A percentile compares a stretch with the other conserved stretches of the same genome.
phyloP scores from a whole-genome alignment of 2,113 vertebrate genomes.

The Phrynosoma blainvillii region DNA sequence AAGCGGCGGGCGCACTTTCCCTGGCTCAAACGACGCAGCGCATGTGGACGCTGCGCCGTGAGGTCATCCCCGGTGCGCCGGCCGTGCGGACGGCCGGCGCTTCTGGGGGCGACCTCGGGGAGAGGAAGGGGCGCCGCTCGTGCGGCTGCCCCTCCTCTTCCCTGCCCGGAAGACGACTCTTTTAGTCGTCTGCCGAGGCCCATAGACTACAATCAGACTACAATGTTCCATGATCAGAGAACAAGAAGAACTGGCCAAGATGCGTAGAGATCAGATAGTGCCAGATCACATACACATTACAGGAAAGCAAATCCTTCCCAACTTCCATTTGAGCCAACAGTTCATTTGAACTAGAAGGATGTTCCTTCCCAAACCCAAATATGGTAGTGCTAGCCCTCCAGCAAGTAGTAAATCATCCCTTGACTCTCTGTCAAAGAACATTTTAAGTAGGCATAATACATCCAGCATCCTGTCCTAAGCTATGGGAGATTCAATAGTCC shows the following conservation, averaged over 20 bases:
- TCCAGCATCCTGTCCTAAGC: not conserved
- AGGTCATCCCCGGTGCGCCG: no score
- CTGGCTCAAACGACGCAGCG: no score
- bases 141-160: no score
- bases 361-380: conserved; percentile 1
- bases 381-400: not conserved
- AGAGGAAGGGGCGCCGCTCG: no score
- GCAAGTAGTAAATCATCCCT: not conserved
- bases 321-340: not conserved
- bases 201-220: not conserved
- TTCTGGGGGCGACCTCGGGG: no score
- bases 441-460: not conserved
- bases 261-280: not conserved
- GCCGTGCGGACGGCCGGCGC: no score
- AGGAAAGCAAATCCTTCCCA: not conserved
- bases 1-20: no score
- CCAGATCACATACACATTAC: not conserved
- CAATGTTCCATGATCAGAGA: not conserved
- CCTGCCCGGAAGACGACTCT: no score
- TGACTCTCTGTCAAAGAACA: not conserved
- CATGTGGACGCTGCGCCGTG: no score
- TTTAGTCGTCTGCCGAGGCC: no score
- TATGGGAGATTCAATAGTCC: not conserved
- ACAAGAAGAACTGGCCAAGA: not conserved
- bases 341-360: not conserved